Base-by-base conservation (phyloP, 2,113 vertebrate species). In the Theristicus caerulescens region DNA sequence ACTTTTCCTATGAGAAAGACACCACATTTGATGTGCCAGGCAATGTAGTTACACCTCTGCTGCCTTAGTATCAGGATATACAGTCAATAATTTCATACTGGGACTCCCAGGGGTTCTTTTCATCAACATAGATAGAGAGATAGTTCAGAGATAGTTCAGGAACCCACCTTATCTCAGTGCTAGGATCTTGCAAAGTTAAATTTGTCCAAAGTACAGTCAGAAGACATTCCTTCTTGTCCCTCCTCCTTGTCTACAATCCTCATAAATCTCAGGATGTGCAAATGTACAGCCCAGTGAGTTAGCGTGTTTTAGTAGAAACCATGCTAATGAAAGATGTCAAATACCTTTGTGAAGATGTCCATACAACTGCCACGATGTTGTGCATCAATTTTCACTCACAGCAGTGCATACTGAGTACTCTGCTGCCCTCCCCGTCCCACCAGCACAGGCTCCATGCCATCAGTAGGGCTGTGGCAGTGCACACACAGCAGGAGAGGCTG, bases 291-390 rank as follows among this genome's bases (percentile, higher is more conserved):
- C 76, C 82, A 80, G 55, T 1, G 4, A 93, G 54, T 88, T 54
- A 73, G 67, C 51, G 76, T 40, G n/a, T 91, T 96, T 94, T 66
- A 83, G 91, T 40, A 80, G 76, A 96, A 92, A 90, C 27, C 58
- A 54, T 16, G 36, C 27, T 83, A 95, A 67, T 74, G 77, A 94
- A 86, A 81, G 69, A 82, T 71, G 77, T 82, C 91, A 92, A 78
- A 95, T 90, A 93, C 42, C 59, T 94, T 86, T 91, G 77, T 94
- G 83, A 90, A 96, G 82, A 78, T 26, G 55, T 81, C 80, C 83
- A 61, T 94, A 78, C 89, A 94, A 51, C 86, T 81, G 88, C 76
- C 80, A 70, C 52, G 74, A 34, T 3, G 2, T 18, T 88, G 65
- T 51, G 64, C 91, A 51, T 86, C 77, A 71, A 67, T 88, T 83